These are phyloP conservation scores for Jacana jacana DNA, from an alignment of 2,113 vertebrate species.

Conservation along the genomic window DNA sequence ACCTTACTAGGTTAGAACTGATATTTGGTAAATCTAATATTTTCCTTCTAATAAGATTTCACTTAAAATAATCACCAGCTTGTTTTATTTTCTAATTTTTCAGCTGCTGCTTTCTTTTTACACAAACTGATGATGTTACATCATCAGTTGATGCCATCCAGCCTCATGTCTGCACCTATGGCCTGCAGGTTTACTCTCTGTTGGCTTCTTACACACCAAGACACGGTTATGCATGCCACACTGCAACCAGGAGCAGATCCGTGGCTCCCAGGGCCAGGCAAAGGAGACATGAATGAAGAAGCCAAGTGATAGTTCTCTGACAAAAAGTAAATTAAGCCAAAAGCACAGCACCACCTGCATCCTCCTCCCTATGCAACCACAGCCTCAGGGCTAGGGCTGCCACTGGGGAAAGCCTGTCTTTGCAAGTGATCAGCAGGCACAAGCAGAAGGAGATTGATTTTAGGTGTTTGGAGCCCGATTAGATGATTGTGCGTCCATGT, in stretches of 20 bases:
- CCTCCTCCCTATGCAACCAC: background rate
- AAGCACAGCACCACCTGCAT: fast-evolving
- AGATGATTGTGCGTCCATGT: background rate
- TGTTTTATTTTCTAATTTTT: background rate
- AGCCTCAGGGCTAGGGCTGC: background rate
- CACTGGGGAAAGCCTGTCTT: background rate
- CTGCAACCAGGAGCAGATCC: background rate
- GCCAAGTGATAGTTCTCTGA: background rate
- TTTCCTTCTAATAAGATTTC: background rate
- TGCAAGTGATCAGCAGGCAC: background rate
- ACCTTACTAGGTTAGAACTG: background rate
- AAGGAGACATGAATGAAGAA: fast-evolving
- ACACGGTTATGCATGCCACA: fast-evolving
- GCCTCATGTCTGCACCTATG: background rate
- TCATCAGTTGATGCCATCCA: background rate
- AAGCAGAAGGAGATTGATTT: background rate
- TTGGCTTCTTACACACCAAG: background rate
- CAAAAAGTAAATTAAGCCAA: background rate
- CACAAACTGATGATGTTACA: no score
- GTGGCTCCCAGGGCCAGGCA: background rate
- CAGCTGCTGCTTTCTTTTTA: background rate
- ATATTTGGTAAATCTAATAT: background rate
- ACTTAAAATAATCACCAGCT: background rate
- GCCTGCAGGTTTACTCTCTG: background rate
- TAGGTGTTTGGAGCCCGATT: background rate